Evolutionary conservation across 2,888 invertebrate genomes (phyloP).

Genomic region (Mythimna vitellina): DNA sequence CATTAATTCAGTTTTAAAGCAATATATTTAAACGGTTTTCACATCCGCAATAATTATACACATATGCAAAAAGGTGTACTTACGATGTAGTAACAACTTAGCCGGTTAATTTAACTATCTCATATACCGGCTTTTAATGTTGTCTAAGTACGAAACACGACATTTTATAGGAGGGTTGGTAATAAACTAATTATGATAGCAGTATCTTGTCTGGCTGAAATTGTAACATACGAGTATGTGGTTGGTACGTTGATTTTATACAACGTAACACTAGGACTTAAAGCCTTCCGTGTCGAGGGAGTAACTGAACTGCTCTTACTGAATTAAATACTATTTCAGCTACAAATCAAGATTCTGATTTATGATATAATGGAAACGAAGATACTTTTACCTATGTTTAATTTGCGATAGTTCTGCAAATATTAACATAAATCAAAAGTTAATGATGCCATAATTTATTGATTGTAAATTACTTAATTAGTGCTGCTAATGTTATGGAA

Average conservation of each 20-base stretch:
- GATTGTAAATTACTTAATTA: slow-evolving; percentile 1
- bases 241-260: slow-evolving; percentile 28
- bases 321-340: neutral
- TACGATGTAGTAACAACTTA: slow-evolving; percentile 32
- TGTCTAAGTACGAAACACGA: slow-evolving; percentile 40
- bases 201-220: slow-evolving; percentile 45
- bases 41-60: slow-evolving; percentile 37
- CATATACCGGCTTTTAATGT: slow-evolving; percentile 38
- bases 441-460: slow-evolving; percentile 16
- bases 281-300: slow-evolving; percentile 50
- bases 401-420: slow-evolving; percentile 1
- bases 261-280: slow-evolving; percentile 22
- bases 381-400: neutral
- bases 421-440: slow-evolving; percentile 2
- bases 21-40: slow-evolving; percentile 20
- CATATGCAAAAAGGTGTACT: slow-evolving; percentile 31
- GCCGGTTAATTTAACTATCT: slow-evolving; percentile 43
- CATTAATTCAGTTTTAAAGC: neutral
- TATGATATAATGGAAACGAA: neutral
- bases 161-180: slow-evolving; percentile 53
- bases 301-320: neutral
- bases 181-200: slow-evolving; percentile 61
- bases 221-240: slow-evolving; percentile 49
- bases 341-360: neutral
- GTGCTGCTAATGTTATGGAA: neutral